Conservation (phyloP, 2,888 invertebrate genomes). For the Doris montereyensis region DNA sequence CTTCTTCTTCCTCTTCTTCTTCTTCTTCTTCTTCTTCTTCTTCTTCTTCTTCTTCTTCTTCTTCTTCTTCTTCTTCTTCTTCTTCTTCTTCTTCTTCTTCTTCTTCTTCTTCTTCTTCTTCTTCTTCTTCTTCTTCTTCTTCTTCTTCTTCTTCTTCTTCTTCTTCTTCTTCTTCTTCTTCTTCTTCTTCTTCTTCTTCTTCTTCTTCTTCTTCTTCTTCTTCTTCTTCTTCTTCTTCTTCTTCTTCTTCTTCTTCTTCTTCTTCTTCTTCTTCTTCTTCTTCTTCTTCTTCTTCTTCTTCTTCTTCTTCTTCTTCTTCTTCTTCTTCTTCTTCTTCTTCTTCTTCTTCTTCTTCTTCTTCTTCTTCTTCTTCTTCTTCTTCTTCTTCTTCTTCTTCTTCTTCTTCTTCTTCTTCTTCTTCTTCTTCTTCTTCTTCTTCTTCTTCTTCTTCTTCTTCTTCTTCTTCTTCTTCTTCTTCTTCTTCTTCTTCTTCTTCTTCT, state of each 20-base stretch:
- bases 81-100: too few relatives aligned
- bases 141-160: too few relatives aligned
- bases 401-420: constrained; percentile 10
- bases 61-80: too few relatives aligned
- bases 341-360: neutral
- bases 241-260: neutral
- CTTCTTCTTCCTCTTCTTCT: too few relatives aligned
- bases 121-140: too few relatives aligned
- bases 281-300: neutral
- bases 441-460: neutral
- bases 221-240: neutral
- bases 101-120: too few relatives aligned
- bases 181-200: neutral
- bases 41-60: too few relatives aligned
- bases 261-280: neutral
- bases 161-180: too few relatives aligned
- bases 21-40: too few relatives aligned
- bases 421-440: constrained; percentile 14
- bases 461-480: neutral
- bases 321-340: neutral
- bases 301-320: neutral
- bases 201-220: neutral
- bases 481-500: constrained; percentile 12
- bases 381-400: constrained; percentile 1
- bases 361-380: neutral